These are phyloP conservation scores for Oreochromis grahami DNA, from an alignment of 2,797 vertebrate species.

Conservation along the genomic window DNA sequence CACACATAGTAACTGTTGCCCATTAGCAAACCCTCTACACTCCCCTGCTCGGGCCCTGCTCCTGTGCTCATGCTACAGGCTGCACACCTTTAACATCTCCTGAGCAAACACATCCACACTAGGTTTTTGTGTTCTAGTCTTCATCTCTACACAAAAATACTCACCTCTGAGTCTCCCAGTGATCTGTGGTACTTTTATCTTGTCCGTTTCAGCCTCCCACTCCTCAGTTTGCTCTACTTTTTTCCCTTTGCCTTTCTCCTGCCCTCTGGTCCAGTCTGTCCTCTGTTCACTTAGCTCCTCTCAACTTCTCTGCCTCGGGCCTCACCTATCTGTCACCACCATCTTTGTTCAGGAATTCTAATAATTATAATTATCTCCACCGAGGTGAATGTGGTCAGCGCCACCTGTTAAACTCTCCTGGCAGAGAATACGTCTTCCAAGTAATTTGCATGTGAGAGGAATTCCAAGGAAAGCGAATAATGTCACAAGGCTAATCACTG, in stretches of 20 bases:
- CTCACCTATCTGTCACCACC: not conserved
- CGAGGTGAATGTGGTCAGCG: not conserved
- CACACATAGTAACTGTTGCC: not conserved
- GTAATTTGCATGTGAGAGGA: not conserved
- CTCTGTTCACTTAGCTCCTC: not conserved
- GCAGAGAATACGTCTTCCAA: not conserved
- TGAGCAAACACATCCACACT: not conserved
- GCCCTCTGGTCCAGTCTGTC: conserved; percentile 8
- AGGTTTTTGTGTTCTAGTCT: not conserved
- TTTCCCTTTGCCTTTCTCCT: not conserved
- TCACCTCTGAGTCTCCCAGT: not conserved
- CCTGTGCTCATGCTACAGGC: not conserved
- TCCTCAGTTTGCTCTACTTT: not conserved
- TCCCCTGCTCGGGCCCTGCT: rapidly evolving
- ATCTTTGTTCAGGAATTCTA: not conserved
- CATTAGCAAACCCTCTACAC: conserved; percentile 3
- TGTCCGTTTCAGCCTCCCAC: conserved; percentile 21
- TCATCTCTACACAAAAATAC: not conserved
- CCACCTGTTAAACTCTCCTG: not conserved
- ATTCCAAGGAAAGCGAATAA: not conserved
- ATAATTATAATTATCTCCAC: not conserved
- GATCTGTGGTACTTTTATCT: conserved; percentile 23
- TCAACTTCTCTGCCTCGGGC: not conserved
- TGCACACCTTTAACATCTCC: not conserved
- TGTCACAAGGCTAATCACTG: not conserved